Evolutionary conservation across 2,113 vertebrate species (phyloP), one percentile per base, ranked within the genome.

Genomic region (Tauraco erythrolophus): DNA sequence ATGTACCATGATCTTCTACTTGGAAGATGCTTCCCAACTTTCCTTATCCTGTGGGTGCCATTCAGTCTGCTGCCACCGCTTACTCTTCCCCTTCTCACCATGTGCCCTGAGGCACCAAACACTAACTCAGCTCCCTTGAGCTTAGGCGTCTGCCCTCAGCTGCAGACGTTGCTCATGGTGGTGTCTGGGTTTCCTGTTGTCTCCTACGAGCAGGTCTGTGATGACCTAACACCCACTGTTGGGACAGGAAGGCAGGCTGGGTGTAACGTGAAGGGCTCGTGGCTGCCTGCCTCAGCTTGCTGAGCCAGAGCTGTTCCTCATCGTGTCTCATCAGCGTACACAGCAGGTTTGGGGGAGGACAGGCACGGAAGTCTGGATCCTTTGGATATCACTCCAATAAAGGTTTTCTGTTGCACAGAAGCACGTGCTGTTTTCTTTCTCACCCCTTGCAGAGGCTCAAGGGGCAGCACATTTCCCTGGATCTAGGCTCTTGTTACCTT

Each of bases 331-430:
- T 58, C 69, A 19, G 53, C 0, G 3, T 76, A 62, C 37, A 15
- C 70, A 33, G 61, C 14, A 60, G 56, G 50, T 54, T 24, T 79
- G 43, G 78, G 89, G 77, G 37, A 94, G 74, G 70, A 83, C 46
- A 41, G 66, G 74, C 80, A 61, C 18, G 14, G 41, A 91, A 77
- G 64, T 61, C 83, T 68, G 80, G 50, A 57, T 84, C 93, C 70
- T 79, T 85, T 88, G 92, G 94, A 85, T 92, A 54, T 64, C n/a
- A 58, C 71, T 96, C 88, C 74, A 97, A 97, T 97, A 97, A 97
- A 97, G 74, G 79, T 76, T 96, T 96, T 97, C 77, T 95, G 95
- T 88, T 91, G 95, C 96, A 97, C 86, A 95, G 94, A 92, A 92
- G 62, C 77, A 75, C 0, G 2, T 5, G n/a, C 28, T 69, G 22